Base-by-base conservation (phyloP, 1,140 invertebrate genomes). In the Drosophila pachea region DNA sequence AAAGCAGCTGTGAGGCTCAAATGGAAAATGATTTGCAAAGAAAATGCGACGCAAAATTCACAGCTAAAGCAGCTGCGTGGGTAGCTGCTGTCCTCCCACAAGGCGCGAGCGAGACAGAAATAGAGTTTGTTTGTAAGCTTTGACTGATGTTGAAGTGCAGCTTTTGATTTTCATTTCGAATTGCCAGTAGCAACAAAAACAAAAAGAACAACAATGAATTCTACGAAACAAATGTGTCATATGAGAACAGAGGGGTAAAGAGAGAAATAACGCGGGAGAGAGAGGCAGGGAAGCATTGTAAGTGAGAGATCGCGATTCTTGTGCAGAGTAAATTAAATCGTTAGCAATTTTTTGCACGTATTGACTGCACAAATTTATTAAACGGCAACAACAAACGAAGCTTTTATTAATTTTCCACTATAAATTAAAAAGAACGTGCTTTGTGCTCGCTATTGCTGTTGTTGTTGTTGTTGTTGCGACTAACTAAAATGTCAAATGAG, bases 41-140 rank as follows among this genome's bases (percentile, higher is more conserved):
- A 62, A 69, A 73, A 64, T 79, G 64, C 73, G 77, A 68, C 77
- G 76, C 77, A 79, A 68, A 76, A 76, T 63, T 84, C 33, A 9
- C 31, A 56, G 29, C 29, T 7, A 35, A 52, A 14, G 11, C 63
- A 55, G 68, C 56, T 61, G 64, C 64, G 64, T 68, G 64, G 64
- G 68, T 55, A 40, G 79, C 68, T 67, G 55, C 45, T 47, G 8
- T 35, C 7, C 42, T 4, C 7, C 22, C 31, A 22, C 22, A 7
- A 67, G 54, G 54, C 36, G 38, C 45, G 42, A 29, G 33, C 7
- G 9, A 49, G 33, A 43, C 22, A 64, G 47, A 14, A 14, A 14
- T 14, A 14, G 40, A 43, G 40, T 43, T n/a, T 60, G 56, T 31
- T 47, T 62, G 40, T 16, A 60, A 77, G 61, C 71, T 74, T 53